Percentiles rank a stretch among this genome's conserved stretches.
Conservation (phyloP, 2,797 vertebrate species). For the Eulemur rubriventer region DNA sequence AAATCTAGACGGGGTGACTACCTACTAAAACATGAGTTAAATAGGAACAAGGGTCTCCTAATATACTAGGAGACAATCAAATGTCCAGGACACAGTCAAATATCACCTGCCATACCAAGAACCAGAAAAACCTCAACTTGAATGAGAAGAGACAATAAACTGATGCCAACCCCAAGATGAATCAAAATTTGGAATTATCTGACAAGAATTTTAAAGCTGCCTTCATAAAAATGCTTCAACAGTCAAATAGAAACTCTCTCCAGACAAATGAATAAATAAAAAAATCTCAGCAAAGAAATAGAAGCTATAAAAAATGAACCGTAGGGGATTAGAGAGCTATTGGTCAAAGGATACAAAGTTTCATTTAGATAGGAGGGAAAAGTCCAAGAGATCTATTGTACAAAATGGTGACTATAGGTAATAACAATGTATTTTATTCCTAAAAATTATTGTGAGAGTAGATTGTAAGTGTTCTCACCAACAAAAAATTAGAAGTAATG, state of each 20-base stretch:
- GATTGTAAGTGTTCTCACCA: not conserved
- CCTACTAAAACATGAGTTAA: not conserved
- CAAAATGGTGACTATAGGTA: not conserved
- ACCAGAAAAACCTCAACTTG: not conserved
- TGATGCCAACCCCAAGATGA: not conserved
- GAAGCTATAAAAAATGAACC: not conserved
- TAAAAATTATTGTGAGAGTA: not conserved
- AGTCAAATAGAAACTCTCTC: not conserved
- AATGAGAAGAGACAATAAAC: not conserved
- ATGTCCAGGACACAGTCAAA: not conserved
- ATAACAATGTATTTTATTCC: not conserved
- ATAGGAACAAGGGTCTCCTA: not conserved
- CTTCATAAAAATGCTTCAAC: not conserved
- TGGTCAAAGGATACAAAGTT: not conserved
- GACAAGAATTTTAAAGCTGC: not conserved
- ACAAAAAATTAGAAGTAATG: not conserved
- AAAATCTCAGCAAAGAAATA: not conserved
- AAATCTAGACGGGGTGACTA: not conserved
- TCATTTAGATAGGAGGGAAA: not conserved
- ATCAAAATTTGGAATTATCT: not conserved
- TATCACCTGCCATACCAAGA: not conserved
- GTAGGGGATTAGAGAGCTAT: not conserved
- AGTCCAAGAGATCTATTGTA: not conserved
- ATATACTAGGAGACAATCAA: not conserved
- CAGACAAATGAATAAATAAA: not conserved